Percentiles rank a stretch among this genome's conserved stretches.
Evolutionary conservation across 1,140 invertebrate genomes (phyloP).

Genomic region (Aphelinus certus): DNA sequence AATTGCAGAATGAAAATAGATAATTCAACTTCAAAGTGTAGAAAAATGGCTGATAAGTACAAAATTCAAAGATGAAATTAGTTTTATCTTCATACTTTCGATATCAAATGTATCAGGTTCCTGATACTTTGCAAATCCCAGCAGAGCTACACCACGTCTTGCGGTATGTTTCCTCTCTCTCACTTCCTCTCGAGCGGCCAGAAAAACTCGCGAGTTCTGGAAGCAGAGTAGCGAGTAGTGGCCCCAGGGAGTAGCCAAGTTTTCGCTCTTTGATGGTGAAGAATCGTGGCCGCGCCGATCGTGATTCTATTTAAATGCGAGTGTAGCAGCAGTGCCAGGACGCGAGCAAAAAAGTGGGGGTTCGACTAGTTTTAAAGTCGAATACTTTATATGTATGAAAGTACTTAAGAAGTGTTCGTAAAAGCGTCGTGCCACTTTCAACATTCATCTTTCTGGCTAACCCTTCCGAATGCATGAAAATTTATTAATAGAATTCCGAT

Average conservation of each 20-base stretch:
- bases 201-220: constrained; percentile 6
- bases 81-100: no score
- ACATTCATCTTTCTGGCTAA: constrained; percentile 5
- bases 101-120: no score
- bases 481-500: constrained; percentile 13
- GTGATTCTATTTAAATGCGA: constrained; percentile 37
- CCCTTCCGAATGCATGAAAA: neutral
- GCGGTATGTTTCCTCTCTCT: no score
- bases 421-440: neutral
- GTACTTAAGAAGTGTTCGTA: constrained; percentile 21
- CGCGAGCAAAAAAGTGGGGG: constrained; percentile 2
- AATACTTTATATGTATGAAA: constrained; percentile 31
- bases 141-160: no score
- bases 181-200: neutral
- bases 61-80: no score
- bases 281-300: neutral
- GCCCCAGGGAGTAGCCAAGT: neutral
- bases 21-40: no score
- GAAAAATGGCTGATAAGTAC: no score
- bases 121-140: no score
- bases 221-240: neutral
- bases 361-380: constrained; percentile 21
- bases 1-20: no score
- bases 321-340: no score
- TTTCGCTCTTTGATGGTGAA: constrained; percentile 17